phyloP scores from a whole-genome alignment of 1,140 invertebrate genomes.

The Lerema accius region DNA sequence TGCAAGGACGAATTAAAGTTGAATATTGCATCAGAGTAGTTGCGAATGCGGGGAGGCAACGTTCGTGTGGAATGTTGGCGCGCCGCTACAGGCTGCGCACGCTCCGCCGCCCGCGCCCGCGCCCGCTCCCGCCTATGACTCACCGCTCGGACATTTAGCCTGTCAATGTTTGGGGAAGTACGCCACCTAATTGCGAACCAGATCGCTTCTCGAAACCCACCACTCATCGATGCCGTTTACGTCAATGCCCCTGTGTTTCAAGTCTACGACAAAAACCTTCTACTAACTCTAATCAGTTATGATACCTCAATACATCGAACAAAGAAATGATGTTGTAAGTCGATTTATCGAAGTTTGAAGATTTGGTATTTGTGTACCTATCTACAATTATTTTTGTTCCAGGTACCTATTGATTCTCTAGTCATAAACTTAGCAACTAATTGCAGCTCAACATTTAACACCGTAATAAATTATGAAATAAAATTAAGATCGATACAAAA shows the following conservation, averaged over 20 bases:
- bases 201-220: constrained; percentile 48
- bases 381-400: too few relatives aligned
- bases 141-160: constrained; percentile 57
- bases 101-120: constrained; percentile 46
- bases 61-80: constrained; percentile 75
- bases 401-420: too few relatives aligned
- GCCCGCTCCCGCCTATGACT: constrained; percentile 56
- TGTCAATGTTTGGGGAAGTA: constrained; percentile 64
- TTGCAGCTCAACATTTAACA: too few relatives aligned
- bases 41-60: constrained; percentile 70
- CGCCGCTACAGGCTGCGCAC: constrained; percentile 47
- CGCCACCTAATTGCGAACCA: constrained; percentile 54
- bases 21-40: constrained; percentile 80
- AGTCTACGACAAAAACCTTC: too few relatives aligned
- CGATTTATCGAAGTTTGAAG: too few relatives aligned
- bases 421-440: too few relatives aligned
- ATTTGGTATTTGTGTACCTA: too few relatives aligned
- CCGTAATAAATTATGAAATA: too few relatives aligned
- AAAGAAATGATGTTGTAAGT: neutral
- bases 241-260: constrained; percentile 40
- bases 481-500: too few relatives aligned
- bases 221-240: constrained; percentile 47
- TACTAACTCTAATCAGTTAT: neutral
- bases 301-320: neutral
- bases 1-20: constrained; percentile 82